Base-by-base conservation (phyloP, 2,888 invertebrate species). In the Cryptops parisi region DNA sequence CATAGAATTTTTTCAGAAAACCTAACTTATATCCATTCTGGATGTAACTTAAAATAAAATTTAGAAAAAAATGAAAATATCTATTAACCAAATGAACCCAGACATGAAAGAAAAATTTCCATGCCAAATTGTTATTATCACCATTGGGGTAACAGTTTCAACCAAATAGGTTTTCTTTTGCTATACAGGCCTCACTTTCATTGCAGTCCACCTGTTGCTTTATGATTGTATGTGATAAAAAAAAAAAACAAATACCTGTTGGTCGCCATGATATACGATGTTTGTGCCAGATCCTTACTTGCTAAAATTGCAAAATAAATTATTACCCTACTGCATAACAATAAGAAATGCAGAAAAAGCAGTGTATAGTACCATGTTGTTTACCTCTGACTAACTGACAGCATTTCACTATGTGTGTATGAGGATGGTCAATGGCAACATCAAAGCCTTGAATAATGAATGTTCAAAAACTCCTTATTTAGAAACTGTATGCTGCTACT, bases 261-360 rank as follows among this genome's bases (percentile, higher is more conserved):
- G 50, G 96, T 96, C 60, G 97, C 96, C 82, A 98, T 86, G 74
- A 94, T 94, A 74, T 97, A 98, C 2, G 94, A 94, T 24, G 93
- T 93, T 74, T 97, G 94, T 51, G 94, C 91, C 65, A 97, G 76
- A 72, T 96, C 93, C 75, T 93, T 93, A 68, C 88, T 86, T 57
- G 93, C 90, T 89, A 76, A 45, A 61, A 56, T 33, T 33, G 15
- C 6, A n/a, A n/a, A n/a, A n/a, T n/a, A n/a, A n/a, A n/a, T n/a
- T n/a, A 41, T 48, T 49, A 53, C 40, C 43, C 43, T 54, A 47
- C 24, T 53, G 50, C 48, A 15, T 38, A 38, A 15, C 38, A 38
- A 38, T 15, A 38, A 38, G n/a, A n/a, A 38, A 15, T 38, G 15
- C 38, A 38, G 9, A 38, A 38, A 38, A 12, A 38, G 38, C n/a